Percentiles rank a stretch among this genome's conserved stretches.
These are phyloP conservation scores for Holacanthella duospinosa DNA, from an alignment of 2,888 invertebrate genomes.

Conservation along the genomic window DNA sequence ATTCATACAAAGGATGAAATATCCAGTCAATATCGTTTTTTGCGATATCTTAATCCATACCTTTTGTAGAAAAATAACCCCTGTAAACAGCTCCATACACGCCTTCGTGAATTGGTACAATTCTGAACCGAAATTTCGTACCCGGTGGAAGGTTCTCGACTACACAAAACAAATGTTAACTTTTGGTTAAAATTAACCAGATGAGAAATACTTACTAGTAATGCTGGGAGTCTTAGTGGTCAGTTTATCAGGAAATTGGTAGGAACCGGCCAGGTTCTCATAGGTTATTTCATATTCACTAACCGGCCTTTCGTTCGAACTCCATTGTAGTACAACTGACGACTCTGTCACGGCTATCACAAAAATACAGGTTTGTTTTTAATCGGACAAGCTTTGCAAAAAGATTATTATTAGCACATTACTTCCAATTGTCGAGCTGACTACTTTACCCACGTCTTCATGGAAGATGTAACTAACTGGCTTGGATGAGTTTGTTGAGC, in stretches of 20 bases:
- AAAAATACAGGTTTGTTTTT: neutral
- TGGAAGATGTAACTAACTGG: constrained; percentile 53
- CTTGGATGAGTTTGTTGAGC: constrained; percentile 53
- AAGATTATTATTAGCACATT: neutral
- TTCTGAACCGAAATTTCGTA: constrained; percentile 49
- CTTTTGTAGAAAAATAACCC: constrained; percentile 44
- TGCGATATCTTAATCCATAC: constrained; percentile 20
- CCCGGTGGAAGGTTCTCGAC: constrained; percentile 51
- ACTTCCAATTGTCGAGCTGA: neutral
- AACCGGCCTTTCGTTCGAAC: neutral
- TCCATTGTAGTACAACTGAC: neutral
- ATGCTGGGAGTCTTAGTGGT: neutral
- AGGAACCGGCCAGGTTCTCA: neutral
- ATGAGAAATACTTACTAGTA: too few species aligned
- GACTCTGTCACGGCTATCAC: neutral
- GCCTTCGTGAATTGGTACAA: constrained; percentile 52
- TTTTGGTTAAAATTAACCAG: too few species aligned
- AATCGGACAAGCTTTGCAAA: too few species aligned
- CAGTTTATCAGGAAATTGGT: neutral
- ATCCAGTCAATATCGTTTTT: neutral
- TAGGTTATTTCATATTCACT: neutral
- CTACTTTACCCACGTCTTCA: constrained; percentile 43
- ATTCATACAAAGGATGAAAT: neutral
- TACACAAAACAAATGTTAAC: constrained; percentile 39
- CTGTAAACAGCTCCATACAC: constrained; percentile 49